Evolutionary conservation across 2,888 invertebrate species (phyloP).

Genomic region (Bruchidius siliquastri): DNA sequence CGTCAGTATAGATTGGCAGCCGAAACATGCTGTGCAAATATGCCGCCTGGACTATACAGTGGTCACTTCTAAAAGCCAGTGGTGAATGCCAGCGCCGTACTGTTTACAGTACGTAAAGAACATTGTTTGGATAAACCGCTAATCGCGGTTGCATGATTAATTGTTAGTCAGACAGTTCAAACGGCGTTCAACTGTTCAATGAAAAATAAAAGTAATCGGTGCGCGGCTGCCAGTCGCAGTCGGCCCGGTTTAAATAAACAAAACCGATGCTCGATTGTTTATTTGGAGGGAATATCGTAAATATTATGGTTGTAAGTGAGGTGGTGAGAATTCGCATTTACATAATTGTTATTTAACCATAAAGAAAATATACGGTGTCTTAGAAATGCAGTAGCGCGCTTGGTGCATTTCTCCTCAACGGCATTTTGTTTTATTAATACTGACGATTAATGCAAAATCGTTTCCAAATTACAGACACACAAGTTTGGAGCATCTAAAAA

Average conservation of each 20-base stretch:
- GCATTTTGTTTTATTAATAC: no score
- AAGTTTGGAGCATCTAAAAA: no score
- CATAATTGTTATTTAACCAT: conserved; percentile 19
- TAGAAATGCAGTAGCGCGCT: not conserved
- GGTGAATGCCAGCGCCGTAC: not conserved
- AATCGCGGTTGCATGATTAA: not conserved
- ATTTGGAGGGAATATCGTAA: conserved; percentile 18
- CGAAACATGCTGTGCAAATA: no score
- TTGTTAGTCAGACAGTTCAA: not conserved
- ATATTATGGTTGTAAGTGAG: conserved; percentile 18
- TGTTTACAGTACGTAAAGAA: not conserved
- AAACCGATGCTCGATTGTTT: conserved; percentile 10
- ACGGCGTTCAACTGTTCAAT: not conserved
- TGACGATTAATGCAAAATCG: no score
- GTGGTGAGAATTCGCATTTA: conserved; percentile 18
- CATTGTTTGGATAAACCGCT: not conserved
- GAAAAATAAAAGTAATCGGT: not conserved
- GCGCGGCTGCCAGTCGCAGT: not conserved
- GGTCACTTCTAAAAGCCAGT: not conserved
- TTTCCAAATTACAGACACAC: no score
- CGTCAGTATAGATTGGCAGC: no score
- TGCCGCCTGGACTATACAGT: not conserved
- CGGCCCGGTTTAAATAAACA: conserved; percentile 1
- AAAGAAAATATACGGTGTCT: conserved; percentile 17
- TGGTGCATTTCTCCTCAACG: not conserved